Conservation (phyloP, 2,888 invertebrate genomes). For the Subacronicta megacephala region DNA sequence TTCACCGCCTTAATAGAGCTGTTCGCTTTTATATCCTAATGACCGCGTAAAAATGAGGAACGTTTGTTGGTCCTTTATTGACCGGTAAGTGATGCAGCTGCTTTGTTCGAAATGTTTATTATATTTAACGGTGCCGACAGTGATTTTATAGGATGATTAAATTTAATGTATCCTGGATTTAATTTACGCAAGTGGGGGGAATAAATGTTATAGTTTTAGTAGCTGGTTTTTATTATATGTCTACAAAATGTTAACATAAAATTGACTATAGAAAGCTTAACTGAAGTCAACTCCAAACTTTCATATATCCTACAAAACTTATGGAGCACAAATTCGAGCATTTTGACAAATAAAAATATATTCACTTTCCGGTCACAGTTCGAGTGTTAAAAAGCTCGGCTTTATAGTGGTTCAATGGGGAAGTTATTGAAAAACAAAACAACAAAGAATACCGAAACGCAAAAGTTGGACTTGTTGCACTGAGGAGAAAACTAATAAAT, state of each 20-base stretch:
- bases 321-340: conserved; percentile 27
- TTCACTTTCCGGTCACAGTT: conserved; percentile 32
- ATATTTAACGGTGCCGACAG: conserved; percentile 29
- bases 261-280: neutral
- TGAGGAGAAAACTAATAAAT: conserved; percentile 78
- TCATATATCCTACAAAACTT: conserved; percentile 24
- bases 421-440: conserved; percentile 70
- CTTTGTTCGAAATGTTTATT: conserved; percentile 44
- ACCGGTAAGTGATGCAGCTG: conserved; percentile 46
- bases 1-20: conserved; percentile 79
- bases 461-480: conserved; percentile 81
- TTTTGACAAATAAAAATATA: conserved; percentile 21
- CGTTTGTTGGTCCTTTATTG: conserved; percentile 53
- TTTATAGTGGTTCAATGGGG: conserved; percentile 49
- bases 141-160: conserved; percentile 23
- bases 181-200: neutral
- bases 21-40: conserved; percentile 81
- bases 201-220: too few relatives aligned
- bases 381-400: conserved; percentile 45
- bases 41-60: conserved; percentile 78
- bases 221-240: too few relatives aligned
- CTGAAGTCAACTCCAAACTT: conserved; percentile 11
- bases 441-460: conserved; percentile 66
- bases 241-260: too few relatives aligned
- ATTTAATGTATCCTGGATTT: conserved; percentile 1